Evolutionary conservation across 2,113 vertebrate species (phyloP), one percentile per base, ranked within the genome.

Genomic region (Tragelaphus strepsiceros): DNA sequence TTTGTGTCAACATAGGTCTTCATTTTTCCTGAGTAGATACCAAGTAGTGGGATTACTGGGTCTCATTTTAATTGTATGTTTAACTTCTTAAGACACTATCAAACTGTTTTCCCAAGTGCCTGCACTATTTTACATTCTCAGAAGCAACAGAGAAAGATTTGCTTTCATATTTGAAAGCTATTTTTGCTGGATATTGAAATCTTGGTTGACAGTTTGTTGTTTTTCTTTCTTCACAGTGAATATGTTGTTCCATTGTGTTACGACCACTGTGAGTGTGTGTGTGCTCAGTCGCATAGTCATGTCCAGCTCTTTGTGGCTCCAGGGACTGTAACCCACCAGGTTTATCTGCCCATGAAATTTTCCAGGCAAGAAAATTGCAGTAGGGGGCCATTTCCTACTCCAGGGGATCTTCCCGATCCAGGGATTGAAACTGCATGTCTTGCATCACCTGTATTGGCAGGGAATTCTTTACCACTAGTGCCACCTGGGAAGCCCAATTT

Each of bases 181-280:
- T 71, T 93, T 53, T 81, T 88, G 35, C 43, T 96, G 59, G 8
- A 30, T 92, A 17, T 59, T 4, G 11, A 92, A 86, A n/a, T 59
- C 30, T 59, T 30, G 9, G 7, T 87, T 87, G 28, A 64, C 88
- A 58, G 30, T 64, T 90, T 39, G 56, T 83, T 35, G 67, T 61
- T 90, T 85, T 85, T 43, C 54, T 88, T 83, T 90, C 71, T 96
- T 96, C 64, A 80, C 49, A 71, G 78, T 83, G 83, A 80, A 71
- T 56, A 61, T 56, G 30, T 64, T 30, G 3, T 90, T 86, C 14
- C 12, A 7, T 49, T 74, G 28, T 80, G 6, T 81, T 43, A 62
- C 61, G 11, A 22, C 12, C 30, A 28, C n/a, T 3, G 14, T 77
- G 39, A 39, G 35, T 2, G 6, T 43, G 35, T 43, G 71, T 77